These are phyloP conservation scores for Mylabris sibirica DNA, from an alignment of 2,888 invertebrate genomes.

Conservation along the genomic window DNA sequence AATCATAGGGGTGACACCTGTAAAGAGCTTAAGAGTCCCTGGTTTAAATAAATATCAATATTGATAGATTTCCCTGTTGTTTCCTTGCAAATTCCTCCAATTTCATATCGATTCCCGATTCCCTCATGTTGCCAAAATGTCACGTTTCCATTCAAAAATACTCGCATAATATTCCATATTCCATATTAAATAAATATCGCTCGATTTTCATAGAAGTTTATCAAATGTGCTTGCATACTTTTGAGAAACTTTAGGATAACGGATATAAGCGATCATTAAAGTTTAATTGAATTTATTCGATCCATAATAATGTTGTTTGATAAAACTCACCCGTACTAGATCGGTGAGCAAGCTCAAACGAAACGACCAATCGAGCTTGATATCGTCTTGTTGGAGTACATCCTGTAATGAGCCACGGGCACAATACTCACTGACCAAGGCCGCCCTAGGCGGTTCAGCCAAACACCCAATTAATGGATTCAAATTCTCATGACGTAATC, in stretches of 20 bases:
- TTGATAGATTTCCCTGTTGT: conserved; percentile 9
- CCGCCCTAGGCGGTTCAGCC: conserved; percentile 78
- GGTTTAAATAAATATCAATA: conserved; percentile 22
- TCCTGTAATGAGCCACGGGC: conserved; percentile 88
- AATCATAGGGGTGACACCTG: too few relatives aligned
- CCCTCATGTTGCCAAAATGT: not conserved
- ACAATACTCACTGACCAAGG: conserved; percentile 87
- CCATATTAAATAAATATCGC: not conserved
- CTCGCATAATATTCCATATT: not conserved
- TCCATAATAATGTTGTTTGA: not conserved
- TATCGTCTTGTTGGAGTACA: conserved; percentile 87
- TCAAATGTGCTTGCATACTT: not conserved
- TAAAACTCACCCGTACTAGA: conserved; percentile 76
- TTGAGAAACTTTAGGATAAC: too few relatives aligned
- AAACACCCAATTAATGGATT: conserved; percentile 89
- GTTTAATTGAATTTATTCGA: not conserved
- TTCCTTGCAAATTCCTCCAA: not conserved
- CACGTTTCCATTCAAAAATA: not conserved
- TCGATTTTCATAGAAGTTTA: not conserved
- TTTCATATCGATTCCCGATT: not conserved
- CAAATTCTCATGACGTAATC: conserved; percentile 88
- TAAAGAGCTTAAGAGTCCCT: too few relatives aligned
- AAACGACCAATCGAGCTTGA: conserved; percentile 95
- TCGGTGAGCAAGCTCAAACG: conserved; percentile 91
- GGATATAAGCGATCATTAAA: not conserved